These are phyloP conservation scores for Panagrolaimus sp. DNA, from an alignment of 1,140 invertebrate genomes.

Conservation along the genomic window DNA sequence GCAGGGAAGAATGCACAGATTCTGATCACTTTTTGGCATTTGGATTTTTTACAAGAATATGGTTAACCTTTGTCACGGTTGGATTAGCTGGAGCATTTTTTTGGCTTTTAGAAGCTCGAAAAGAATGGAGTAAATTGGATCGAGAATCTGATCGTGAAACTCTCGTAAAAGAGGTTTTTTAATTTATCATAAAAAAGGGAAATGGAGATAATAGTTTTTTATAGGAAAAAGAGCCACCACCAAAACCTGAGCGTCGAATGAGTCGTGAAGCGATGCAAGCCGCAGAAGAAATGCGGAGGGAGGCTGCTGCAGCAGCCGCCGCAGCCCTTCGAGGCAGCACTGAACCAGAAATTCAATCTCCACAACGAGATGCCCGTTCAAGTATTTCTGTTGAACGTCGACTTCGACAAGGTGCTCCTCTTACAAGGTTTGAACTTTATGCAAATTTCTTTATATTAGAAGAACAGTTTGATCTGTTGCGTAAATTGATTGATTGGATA, in stretches of 20 bases:
- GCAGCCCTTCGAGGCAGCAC: too few species aligned
- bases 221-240: neutral
- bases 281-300: slow-evolving; percentile 8
- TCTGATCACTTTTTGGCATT: slow-evolving; percentile 45
- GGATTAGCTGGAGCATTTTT: slow-evolving; percentile 29
- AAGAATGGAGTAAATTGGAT: slow-evolving; percentile 19
- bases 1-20: slow-evolving; percentile 46
- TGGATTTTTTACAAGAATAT: slow-evolving; percentile 28
- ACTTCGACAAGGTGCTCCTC: neutral
- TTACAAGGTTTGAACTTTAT: too few species aligned
- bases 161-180: neutral
- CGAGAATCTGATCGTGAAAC: slow-evolving; percentile 13
- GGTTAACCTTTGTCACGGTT: slow-evolving; percentile 23
- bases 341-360: neutral
- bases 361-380: neutral
- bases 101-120: slow-evolving; percentile 27
- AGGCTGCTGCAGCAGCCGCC: neutral
- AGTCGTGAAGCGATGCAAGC: neutral
- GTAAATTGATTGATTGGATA: too few species aligned
- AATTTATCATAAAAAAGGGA: neutral
- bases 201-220: neutral
- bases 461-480: too few species aligned
- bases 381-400: neutral
- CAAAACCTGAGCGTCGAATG: slow-evolving; percentile 20
- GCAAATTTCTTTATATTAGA: too few species aligned